Percentiles rank a stretch among this genome's conserved stretches.
These are phyloP conservation scores for Drymonia ruficornis DNA, from an alignment of 2,888 invertebrate species.

Conservation along the genomic window DNA sequence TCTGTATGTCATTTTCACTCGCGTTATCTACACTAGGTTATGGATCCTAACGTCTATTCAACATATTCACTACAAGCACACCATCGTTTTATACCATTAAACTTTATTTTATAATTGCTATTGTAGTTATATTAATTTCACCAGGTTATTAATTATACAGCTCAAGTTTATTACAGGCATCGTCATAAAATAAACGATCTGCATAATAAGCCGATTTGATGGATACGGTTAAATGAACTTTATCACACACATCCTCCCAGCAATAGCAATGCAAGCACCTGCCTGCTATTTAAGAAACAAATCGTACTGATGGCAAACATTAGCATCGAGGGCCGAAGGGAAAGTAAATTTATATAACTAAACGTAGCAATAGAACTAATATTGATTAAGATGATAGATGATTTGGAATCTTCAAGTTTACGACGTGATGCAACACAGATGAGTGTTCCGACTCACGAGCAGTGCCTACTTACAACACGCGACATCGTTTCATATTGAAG, in stretches of 20 bases:
- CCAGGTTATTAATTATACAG: slow-evolving; percentile 2
- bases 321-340: slow-evolving; percentile 45
- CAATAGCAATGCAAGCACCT: slow-evolving; percentile 21
- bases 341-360: slow-evolving; percentile 74
- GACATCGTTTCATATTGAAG: slow-evolving; percentile 50
- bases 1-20: no score
- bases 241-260: slow-evolving; percentile 14
- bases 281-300: slow-evolving; percentile 14
- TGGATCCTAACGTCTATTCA: neutral
- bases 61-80: neutral
- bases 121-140: neutral
- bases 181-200: neutral
- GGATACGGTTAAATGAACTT: slow-evolving; percentile 5
- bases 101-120: slow-evolving; percentile 14
- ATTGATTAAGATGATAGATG: slow-evolving; percentile 68
- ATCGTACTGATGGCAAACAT: slow-evolving; percentile 25
- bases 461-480: slow-evolving; percentile 46
- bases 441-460: slow-evolving; percentile 47
- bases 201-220: slow-evolving; percentile 2
- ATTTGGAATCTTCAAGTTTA: slow-evolving; percentile 55
- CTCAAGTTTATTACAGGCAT: neutral
- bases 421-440: slow-evolving; percentile 49
- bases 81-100: neutral
- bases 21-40: neutral
- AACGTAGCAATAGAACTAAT: slow-evolving; percentile 68